Base-by-base conservation (phyloP, 1,140 invertebrate species). In the Drosophila nasuta region DNA sequence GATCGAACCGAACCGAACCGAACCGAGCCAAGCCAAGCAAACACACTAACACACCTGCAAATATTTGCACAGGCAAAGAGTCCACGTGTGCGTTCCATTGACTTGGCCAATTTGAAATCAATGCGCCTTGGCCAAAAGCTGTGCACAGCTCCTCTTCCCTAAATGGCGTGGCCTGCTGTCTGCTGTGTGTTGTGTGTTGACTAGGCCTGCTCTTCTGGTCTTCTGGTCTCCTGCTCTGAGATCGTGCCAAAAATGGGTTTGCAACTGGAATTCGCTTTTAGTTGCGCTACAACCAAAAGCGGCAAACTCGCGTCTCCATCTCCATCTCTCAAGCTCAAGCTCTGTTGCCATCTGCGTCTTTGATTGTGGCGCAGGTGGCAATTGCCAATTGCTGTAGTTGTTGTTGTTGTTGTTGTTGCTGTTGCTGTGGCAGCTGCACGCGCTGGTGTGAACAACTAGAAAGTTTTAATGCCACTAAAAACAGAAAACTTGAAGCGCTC, bases 241-340 rank as follows among this genome's bases (percentile, higher is more conserved):
- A 87, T 87, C 85, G 85, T 88, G 85, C 85, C 85, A 89, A 88
- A 88, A 88, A 88, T 88, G 85, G 82, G 85, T 89, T 88, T 88
- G 85, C 85, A 88, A 88, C 85, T 88, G 85, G 85, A 88, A 88
- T 88, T 88, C 85, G 85, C 85, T 88, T 88, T 88, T 88, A 88
- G 85, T 41, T 66, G 66, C 81, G 67, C 70, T 56, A 79, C 48
- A 63, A 49, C 75, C 76, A 82, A 73, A 74, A 68, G 45, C 67
- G 63, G 59, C 64, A 43, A 15, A 63, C 63, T 56, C 52, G 68
- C 30, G 30, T 6, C n/a, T 13, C 30, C 52, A 7, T 17, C 49
- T 45, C 38, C 46, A 59, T 17, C 64, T 66, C 38, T 65, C 17
- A 3, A 25, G 20, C 54, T 25, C 33, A n/a, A 20, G 5, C 41